These are phyloP conservation scores for Molossus molossus DNA, from an alignment of 2,797 vertebrate genomes.

Conservation along the genomic window DNA sequence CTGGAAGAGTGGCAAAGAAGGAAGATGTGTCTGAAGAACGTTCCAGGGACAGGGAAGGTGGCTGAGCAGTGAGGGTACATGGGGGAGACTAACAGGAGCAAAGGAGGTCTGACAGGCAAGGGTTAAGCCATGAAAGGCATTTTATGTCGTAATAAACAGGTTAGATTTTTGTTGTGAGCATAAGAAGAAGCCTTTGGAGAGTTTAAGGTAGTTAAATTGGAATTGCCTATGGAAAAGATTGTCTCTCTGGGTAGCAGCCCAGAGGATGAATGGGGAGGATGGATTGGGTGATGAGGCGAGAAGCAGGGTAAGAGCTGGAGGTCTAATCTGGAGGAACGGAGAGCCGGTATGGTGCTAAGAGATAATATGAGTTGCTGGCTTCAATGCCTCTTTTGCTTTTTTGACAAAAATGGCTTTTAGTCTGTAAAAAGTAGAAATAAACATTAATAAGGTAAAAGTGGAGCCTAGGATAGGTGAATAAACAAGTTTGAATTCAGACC, in stretches of 20 bases:
- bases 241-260: not conserved
- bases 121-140: not conserved
- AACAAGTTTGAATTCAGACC: not conserved
- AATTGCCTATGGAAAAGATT: constrained; percentile 16
- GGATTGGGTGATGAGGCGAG: not conserved
- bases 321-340: not conserved
- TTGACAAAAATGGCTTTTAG: constrained; percentile 1
- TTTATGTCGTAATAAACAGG: not conserved
- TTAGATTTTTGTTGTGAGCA: not conserved
- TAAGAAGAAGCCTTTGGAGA: not conserved
- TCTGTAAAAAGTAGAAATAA: not conserved
- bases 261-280: not conserved
- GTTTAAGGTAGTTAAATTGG: not conserved
- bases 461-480: not conserved
- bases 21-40: not conserved
- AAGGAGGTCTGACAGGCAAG: not conserved
- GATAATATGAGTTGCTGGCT: not conserved
- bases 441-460: not conserved
- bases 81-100: not conserved
- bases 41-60: not conserved
- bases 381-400: constrained; percentile 18
- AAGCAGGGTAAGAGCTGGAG: not conserved
- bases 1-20: not conserved
- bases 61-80: not conserved
- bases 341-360: not conserved